Evolutionary conservation across 2,113 vertebrate species (phyloP), one percentile per base, ranked within the genome.

Genomic region (Bothrops jararaca): DNA sequence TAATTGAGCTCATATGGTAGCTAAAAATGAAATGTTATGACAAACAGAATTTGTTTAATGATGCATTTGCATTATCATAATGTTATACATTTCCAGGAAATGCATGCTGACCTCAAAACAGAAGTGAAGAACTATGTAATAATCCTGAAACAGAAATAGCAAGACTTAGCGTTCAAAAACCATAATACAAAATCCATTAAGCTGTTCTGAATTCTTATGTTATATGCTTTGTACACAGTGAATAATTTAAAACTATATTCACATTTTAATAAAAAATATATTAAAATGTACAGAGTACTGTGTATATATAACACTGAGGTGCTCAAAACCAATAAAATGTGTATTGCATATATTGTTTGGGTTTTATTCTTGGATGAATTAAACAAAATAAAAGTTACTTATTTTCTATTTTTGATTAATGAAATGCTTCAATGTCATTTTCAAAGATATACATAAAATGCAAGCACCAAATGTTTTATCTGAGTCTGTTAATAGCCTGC

Each of bases 71-170:
- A 15, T 64, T 22, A 20, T 92, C 39, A 22, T 29, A 10, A 74
- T 86, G 20, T 96, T 9, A 48, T 80, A n/a, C 1, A 1, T 85
- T 90, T 12, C 7, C 0, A 23, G 18, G 26, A 22, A 45, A 91
- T 69, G 69, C 94, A 80, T 22, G 24, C 15, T 11, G 22, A 87
- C 93, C 86, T 60, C 0, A 56, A 4, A 50, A 91, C 29, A 64
- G 58, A 58, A 93, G 86, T 90, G 4, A 53, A 80, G 29, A n/a
- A 1, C 1, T 85, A 92, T 92, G 85, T 89, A 94, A 53, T 56
- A 89, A 90, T 87, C 48, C 3, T 94, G 24, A 89, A 52, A 95
- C 1, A 13, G 92, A 88, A 57, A 88, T 89, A 54, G 88, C 60
- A 45, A 12, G 24, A 29, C 26, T 56, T 94, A 2, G 0, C 29